Conservation (phyloP, 2,888 invertebrate genomes). For the Cenopis cana region DNA sequence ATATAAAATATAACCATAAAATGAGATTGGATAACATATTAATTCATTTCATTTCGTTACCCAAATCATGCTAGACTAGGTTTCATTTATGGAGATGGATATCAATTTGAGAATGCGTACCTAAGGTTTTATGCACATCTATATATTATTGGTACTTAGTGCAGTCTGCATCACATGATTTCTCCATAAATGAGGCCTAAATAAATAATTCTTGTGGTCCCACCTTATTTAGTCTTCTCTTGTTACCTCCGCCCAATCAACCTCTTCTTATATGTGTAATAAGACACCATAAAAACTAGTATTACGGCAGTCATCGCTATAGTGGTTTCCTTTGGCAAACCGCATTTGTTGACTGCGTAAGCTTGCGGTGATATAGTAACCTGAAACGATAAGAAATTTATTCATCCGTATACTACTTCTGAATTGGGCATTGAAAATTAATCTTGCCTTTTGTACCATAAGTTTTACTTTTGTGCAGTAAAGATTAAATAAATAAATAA, state of each 20-base stretch:
- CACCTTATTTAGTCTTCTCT: slow-evolving; percentile 22
- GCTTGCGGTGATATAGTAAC: slow-evolving; percentile 63
- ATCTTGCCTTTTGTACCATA: no score
- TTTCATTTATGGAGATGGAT: not conserved
- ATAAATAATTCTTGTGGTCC: slow-evolving; percentile 2
- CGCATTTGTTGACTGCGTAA: slow-evolving; percentile 70
- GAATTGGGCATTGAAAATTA: not conserved
- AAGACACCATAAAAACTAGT: slow-evolving; percentile 54
- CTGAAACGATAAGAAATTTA: slow-evolving; percentile 54
- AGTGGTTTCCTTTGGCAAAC: slow-evolving; percentile 68
- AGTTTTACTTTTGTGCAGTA: no score
- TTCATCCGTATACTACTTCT: not conserved
- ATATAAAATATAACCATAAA: slow-evolving; percentile 60
- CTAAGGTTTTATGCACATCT: not conserved
- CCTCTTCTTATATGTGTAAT: slow-evolving; percentile 52
- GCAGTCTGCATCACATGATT: not conserved
- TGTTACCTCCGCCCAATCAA: slow-evolving; percentile 55
- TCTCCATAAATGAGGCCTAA: not conserved
- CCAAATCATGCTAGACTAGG: not conserved
- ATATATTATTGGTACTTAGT: not conserved
- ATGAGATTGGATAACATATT: slow-evolving; percentile 36
- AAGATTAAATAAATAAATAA: no score
- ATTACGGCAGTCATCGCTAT: slow-evolving; percentile 63
- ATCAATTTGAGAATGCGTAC: not conserved
- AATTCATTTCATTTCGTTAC: slow-evolving; percentile 34